phyloP scores from a whole-genome alignment of 2,797 vertebrate species.

The Acestrorhynchus altus region DNA sequence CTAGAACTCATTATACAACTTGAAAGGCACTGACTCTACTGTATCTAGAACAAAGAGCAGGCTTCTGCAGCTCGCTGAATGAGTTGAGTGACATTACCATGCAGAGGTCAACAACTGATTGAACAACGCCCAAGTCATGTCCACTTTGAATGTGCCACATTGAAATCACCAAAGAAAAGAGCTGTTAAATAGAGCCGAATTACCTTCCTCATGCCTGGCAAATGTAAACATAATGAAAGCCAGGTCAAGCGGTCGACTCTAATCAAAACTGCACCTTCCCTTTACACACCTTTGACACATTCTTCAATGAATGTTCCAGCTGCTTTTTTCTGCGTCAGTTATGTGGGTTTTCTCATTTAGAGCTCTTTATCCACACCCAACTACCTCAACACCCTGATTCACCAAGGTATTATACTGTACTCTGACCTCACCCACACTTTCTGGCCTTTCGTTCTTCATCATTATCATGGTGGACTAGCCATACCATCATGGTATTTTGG shows the following conservation, averaged over 20 bases:
- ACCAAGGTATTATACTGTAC: conserved; percentile 23
- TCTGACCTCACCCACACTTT: conserved; percentile 43
- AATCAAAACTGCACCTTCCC: conserved; percentile 25
- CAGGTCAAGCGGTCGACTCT: conserved; percentile 12
- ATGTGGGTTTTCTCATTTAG: conserved; percentile 46
- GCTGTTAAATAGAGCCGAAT: background rate
- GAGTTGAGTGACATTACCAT: background rate
- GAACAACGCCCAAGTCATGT: conserved; percentile 22
- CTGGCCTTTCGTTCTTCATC: conserved; percentile 7
- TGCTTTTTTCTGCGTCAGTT: conserved; percentile 21
- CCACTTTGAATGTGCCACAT: background rate
- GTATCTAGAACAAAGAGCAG: background rate
- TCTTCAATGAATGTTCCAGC: conserved; percentile 32
- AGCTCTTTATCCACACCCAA: conserved; percentile 53
- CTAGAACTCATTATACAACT: background rate
- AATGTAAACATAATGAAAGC: conserved; percentile 34
- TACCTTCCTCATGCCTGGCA: conserved; percentile 21
- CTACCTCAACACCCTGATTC: conserved; percentile 53
- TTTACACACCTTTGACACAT: conserved; percentile 46
- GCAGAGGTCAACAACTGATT: conserved; percentile 2
- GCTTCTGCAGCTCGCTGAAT: background rate
- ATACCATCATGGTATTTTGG: no score
- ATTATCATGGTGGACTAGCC: no score
- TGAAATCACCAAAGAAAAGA: conserved; percentile 22
- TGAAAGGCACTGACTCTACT: background rate